Evolutionary conservation across 2,888 invertebrate genomes (phyloP), one percentile per base, ranked within the genome.

Genomic region (Eudemis profundana): DNA sequence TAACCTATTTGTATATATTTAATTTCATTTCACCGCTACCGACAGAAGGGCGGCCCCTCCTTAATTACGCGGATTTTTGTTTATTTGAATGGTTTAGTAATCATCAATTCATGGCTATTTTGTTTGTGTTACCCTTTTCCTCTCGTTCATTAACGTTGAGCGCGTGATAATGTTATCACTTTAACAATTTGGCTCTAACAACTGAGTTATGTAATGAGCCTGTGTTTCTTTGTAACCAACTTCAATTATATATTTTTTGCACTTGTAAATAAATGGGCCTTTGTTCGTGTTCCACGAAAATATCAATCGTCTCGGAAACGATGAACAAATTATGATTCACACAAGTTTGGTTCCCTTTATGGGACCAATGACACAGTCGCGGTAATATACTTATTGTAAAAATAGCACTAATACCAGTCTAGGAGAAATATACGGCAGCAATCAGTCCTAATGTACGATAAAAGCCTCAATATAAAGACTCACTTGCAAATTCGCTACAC

Each of bases 401-500:
- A 61, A 29, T 42, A 51, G 44, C 42, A 33, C 14, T 61, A 42
- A 44, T 61, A 42, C 29, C 29, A 44, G 4, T 7, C n/a, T 27
- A 29, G 17, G n/a, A 46, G 21, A 12, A 19, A 56, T 29, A 29
- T 44, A 44, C 29, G 56, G 17, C 56, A 8, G 29, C 56, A 56
- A 56, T 63, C 56, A 56, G 21, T 4, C 62, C 21, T 63, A 63
- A 63, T 63, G 47, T 54, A 56, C 40, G 47, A 42, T 62, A 63
- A 50, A 56, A 63, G 47, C 56, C 23, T 54, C 54, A 42, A 63
- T 63, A 49, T 63, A 57, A 51, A 38, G 40, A 54, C 50, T 59
- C 44, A 64, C 51, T 64, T 59, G 57, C 57, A 51, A 64, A 64
- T 57, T 64, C 42, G 57, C 44, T 36, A 36, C 50, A 59, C 50